Percentiles rank a stretch among this genome's conserved stretches.
These are phyloP conservation scores for Pedionomus torquatus DNA, from an alignment of 2,113 vertebrate species.

Conservation along the genomic window DNA sequence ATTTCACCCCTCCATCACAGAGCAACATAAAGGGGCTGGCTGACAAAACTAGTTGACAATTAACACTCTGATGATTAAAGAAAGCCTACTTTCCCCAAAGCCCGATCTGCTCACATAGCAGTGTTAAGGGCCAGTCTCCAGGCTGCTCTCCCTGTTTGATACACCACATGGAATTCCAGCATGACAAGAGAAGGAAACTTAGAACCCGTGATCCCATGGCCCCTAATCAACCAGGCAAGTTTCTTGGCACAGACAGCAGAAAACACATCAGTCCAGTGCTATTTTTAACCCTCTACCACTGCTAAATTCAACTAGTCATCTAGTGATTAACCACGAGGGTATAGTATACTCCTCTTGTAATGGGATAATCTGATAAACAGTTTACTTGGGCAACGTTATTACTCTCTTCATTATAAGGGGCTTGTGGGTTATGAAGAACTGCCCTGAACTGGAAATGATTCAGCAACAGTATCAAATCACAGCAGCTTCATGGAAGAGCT, in stretches of 20 bases:
- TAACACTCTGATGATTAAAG: background rate
- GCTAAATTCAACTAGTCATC: background rate
- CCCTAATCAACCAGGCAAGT: background rate
- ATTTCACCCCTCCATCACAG: background rate
- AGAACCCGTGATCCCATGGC: background rate
- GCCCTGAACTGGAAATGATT: background rate
- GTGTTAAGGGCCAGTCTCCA: background rate
- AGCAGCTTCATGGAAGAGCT: background rate
- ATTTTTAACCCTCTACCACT: background rate
- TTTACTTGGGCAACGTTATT: background rate
- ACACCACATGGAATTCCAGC: background rate
- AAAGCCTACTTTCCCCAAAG: background rate
- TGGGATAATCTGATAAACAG: background rate
- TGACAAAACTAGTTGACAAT: background rate
- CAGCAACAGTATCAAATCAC: background rate
- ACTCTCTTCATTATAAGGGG: background rate
- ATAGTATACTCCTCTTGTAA: background rate
- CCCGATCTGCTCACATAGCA: background rate
- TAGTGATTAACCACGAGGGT: background rate
- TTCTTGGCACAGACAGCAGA: background rate
- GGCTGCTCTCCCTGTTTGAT: background rate
- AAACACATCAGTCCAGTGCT: background rate
- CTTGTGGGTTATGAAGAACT: background rate
- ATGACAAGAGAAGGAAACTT: background rate
- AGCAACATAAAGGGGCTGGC: rapidly evolving